Percentiles rank a stretch among this genome's conserved stretches.
Conservation (phyloP, 2,888 invertebrate genomes). For the Chydorus sphaericus region DNA sequence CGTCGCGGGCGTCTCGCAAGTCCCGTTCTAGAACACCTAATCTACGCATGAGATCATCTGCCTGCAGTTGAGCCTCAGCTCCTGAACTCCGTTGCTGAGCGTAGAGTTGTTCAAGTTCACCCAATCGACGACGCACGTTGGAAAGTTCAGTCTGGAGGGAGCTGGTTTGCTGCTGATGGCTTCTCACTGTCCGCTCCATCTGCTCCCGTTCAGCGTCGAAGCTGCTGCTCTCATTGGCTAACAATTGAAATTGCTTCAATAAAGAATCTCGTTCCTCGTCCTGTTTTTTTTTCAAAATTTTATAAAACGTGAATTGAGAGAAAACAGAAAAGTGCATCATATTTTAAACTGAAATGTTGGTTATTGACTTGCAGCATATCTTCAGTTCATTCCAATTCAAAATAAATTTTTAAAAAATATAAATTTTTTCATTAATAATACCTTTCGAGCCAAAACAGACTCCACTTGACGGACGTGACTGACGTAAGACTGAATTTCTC, state of each 20-base stretch:
- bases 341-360: no score
- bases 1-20: slow-evolving; percentile 9
- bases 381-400: no score
- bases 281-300: no score
- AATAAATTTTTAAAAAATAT: no score
- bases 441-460: slow-evolving; percentile 10
- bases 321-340: no score
- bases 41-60: slow-evolving; percentile 6
- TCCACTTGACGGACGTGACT: slow-evolving; percentile 11
- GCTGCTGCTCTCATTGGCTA: slow-evolving; percentile 5
- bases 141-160: slow-evolving; percentile 8
- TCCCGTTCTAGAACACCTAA: slow-evolving; percentile 9
- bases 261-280: slow-evolving; percentile 11
- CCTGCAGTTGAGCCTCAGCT: slow-evolving; percentile 9
- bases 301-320: no score
- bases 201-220: slow-evolving; percentile 9
- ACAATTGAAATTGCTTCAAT: slow-evolving; percentile 11
- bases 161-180: slow-evolving; percentile 1
- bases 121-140: slow-evolving; percentile 4
- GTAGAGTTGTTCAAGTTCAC: slow-evolving; percentile 11
- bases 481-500: slow-evolving; percentile 12
- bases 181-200: slow-evolving; percentile 9
- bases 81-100: slow-evolving; percentile 5
- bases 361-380: no score
- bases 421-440: no score